Evolutionary conservation across 2,888 invertebrate genomes (phyloP).

Genomic region (Ectobius pallidus): DNA sequence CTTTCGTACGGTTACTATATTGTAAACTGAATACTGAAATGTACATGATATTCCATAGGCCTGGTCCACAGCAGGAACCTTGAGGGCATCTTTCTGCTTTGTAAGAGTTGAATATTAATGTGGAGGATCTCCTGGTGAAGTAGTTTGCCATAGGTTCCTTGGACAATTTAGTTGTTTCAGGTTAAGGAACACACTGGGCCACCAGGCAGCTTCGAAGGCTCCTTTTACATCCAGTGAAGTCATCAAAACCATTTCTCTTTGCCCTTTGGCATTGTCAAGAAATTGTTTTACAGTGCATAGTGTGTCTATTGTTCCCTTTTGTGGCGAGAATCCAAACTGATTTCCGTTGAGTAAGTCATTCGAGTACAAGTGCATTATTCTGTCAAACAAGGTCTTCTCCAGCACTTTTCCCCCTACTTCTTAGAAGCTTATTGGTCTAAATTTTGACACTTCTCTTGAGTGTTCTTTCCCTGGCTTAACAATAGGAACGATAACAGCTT

Average conservation of each 20-base stretch:
- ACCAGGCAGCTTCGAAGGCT: background rate
- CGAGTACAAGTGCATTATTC: background rate
- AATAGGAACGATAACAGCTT: background rate
- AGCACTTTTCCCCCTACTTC: background rate
- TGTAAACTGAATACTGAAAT: too few relatives aligned
- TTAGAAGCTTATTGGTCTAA: background rate
- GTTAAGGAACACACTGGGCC: background rate
- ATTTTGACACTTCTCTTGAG: background rate
- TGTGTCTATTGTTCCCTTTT: background rate
- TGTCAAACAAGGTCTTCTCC: background rate
- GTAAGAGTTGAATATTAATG: too few relatives aligned
- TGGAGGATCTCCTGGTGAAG: too few relatives aligned
- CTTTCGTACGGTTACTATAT: too few relatives aligned
- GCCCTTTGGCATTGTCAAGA: background rate
- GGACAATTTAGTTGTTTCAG: background rate
- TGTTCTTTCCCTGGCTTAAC: background rate
- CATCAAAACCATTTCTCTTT: background rate
- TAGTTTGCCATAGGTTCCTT: background rate
- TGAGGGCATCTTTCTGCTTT: too few relatives aligned
- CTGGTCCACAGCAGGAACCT: conserved; percentile 9
- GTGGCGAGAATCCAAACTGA: background rate
- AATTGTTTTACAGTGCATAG: background rate
- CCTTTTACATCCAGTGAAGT: background rate
- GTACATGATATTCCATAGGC: background rate
- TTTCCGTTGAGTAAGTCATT: background rate